Evolutionary conservation across 1,140 invertebrate species (phyloP).

Genomic region (Cydia pomonella): DNA sequence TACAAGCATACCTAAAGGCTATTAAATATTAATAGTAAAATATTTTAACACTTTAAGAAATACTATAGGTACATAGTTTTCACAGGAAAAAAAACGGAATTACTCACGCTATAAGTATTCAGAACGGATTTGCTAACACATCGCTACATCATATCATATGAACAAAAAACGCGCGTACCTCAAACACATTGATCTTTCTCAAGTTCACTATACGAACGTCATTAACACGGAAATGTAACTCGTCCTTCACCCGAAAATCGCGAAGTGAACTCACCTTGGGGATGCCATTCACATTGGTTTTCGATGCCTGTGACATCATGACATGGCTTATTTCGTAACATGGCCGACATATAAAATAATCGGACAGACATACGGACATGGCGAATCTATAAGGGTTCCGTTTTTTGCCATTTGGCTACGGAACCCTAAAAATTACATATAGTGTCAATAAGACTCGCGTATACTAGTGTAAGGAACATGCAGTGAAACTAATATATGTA

Average conservation of each 20-base stretch:
- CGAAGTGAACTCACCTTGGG: constrained; percentile 1
- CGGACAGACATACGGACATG: no score
- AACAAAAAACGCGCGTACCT: constrained; percentile 5
- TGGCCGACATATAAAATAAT: no score
- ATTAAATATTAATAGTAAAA: background rate
- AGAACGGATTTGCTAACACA: background rate
- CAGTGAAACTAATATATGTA: no score
- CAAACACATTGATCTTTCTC: background rate
- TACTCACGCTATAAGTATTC: background rate
- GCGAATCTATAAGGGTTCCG: no score
- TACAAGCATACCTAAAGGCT: background rate
- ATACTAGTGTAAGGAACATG: no score
- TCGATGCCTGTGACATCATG: no score
- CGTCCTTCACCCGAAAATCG: constrained; percentile 4
- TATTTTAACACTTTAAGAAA: background rate
- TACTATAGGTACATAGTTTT: background rate
- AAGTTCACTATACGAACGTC: background rate
- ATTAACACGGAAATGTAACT: background rate
- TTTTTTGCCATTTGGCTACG: no score
- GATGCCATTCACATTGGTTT: background rate
- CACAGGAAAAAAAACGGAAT: background rate
- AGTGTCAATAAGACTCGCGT: no score
- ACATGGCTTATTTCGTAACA: no score
- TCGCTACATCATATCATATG: background rate
- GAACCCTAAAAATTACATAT: no score